A percentile compares a stretch with the other conserved stretches of the same genome.
phyloP scores from a whole-genome alignment of 2,797 vertebrate genomes.

The Enteromius radiatus region DNA sequence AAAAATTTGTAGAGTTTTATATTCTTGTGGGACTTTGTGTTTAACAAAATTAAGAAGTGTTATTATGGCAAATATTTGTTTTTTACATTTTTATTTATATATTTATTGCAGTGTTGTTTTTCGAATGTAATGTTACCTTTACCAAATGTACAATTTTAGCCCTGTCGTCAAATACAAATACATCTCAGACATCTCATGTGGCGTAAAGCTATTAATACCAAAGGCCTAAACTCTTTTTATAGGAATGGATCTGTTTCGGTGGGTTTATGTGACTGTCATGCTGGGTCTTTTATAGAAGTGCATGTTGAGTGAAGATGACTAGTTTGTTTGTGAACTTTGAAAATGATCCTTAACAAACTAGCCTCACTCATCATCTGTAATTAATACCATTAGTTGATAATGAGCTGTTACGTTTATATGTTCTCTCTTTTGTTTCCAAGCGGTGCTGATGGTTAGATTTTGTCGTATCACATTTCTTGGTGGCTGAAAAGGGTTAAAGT shows the following conservation, averaged over 20 bases:
- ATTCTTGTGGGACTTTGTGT: background rate
- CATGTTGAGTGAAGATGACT: slow-evolving; percentile 29
- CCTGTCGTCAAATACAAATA: slow-evolving; percentile 59
- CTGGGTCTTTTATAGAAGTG: slow-evolving; percentile 40
- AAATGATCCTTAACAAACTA: background rate
- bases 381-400: slow-evolving; percentile 6
- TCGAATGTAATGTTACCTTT: slow-evolving; percentile 29
- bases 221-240: slow-evolving; percentile 58
- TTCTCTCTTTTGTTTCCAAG: background rate
- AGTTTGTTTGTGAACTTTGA: slow-evolving; percentile 8
- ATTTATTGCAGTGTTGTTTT: background rate
- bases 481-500: slow-evolving; percentile 9
- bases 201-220: slow-evolving; percentile 74
- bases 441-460: background rate
- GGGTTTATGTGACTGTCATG: slow-evolving; percentile 58
- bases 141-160: slow-evolving; percentile 68
- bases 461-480: slow-evolving; percentile 13
- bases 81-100: background rate
- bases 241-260: slow-evolving; percentile 56
- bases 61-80: background rate
- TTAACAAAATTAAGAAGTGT: background rate
- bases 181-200: slow-evolving; percentile 71
- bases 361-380: slow-evolving; percentile 3
- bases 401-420: background rate
- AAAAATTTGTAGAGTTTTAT: background rate